Evolutionary conservation across 1,140 invertebrate species (phyloP), one percentile per base, ranked within the genome.

Genomic region (Drosophila parabipectinata): DNA sequence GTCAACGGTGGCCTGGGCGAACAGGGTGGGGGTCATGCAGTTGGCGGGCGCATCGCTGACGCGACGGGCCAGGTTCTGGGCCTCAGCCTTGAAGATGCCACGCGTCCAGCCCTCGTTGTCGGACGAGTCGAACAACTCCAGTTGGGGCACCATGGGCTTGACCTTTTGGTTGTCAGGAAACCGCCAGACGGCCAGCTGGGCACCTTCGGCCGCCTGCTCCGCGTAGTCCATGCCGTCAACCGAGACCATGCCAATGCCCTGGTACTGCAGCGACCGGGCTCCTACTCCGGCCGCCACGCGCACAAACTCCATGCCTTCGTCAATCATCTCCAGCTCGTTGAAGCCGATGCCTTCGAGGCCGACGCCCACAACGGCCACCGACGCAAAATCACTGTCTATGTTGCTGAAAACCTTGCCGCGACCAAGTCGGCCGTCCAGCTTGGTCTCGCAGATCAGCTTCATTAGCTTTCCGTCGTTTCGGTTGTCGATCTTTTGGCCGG

Each of bases 31-130:
- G 1, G 97, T 98, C 93, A 98, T 94, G 60, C 94, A 88, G 92
- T 98, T 98, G 0, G 97, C 95, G 1, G 98, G 97, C 18, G 95
- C 95, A 84, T 98, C 97, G 79, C 95, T 95, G 1, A 98, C 92
- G 0, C 75, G 59, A n/a, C 97, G 92, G 3, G 96, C 96, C 82
- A 97, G 93, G 91, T 98, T 98, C 92, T 98, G 97, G 0, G 96
- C 95, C 48, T 96, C 93, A 0, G 96, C 96, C 90, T 96, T 94
- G 9, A 95, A 93, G n/a, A 92, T 68, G 6, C 97, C 97, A 80
- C 93, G 82, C 26, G 92, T 92, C 96, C 96, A 98, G 52, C 93
- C 92, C 52, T 92, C 92, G 34, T 92, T 77, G 44, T 93, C 92
- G 12, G 81, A 2, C 44, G 87, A 72, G 77, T 93, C 91, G 30